Evolutionary conservation across 2,797 vertebrate species (phyloP).

Genomic region (Eutrigla gurnardus): DNA sequence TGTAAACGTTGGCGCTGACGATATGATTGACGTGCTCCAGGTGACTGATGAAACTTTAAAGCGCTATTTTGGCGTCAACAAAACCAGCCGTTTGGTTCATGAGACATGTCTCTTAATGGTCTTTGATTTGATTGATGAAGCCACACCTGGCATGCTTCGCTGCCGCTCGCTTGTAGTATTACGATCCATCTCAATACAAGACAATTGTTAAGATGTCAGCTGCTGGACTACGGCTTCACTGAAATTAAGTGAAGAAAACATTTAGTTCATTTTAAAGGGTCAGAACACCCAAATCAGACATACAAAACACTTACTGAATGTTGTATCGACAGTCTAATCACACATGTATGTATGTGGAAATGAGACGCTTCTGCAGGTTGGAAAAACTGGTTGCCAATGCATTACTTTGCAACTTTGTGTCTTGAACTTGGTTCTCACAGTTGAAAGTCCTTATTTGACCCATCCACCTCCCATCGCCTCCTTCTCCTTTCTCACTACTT

Average conservation of each 20-base stretch:
- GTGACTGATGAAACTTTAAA: constrained; percentile 61
- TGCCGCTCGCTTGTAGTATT: constrained; percentile 33
- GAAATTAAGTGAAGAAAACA: constrained; percentile 16
- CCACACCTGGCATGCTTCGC: constrained; percentile 33
- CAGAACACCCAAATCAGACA: background rate
- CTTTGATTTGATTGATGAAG: constrained; percentile 67
- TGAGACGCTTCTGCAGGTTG: background rate
- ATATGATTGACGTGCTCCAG: constrained; percentile 41
- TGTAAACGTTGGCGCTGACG: background rate
- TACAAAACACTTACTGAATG: background rate
- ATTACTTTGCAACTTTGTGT: no score
- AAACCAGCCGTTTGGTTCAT: constrained; percentile 46
- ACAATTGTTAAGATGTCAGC: constrained; percentile 36
- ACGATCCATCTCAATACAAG: constrained; percentile 59
- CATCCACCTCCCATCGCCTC: no score
- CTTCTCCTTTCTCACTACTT: no score
- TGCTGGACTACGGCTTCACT: constrained; percentile 10
- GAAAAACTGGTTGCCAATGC: no score
- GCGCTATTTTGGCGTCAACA: constrained; percentile 46
- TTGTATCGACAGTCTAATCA: background rate
- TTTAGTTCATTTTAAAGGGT: constrained; percentile 2
- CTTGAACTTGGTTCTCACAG: no score
- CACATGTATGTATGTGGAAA: background rate
- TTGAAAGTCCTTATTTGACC: no score
- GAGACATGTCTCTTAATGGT: constrained; percentile 55